Base-by-base conservation (phyloP, 2,888 invertebrate species). In the Digitonthophagus gazella region DNA sequence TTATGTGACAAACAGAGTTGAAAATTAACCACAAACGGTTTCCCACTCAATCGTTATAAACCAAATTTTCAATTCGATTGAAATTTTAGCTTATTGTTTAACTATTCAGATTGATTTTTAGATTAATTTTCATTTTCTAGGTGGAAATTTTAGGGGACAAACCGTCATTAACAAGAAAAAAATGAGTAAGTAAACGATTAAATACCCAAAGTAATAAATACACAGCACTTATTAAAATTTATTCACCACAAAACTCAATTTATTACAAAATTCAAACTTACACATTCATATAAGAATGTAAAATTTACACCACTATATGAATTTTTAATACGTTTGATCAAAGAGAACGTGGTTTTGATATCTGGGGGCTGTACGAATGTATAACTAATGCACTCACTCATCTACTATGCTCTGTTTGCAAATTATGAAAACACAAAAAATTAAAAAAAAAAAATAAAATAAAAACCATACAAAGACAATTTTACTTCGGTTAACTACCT, bases 131-230 rank as follows among this genome's bases (percentile, higher is more conserved):
- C 16, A 44, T 67, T 68, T 69, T 69, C 19, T 67, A 69, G 69
- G 69, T 67, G 69, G 69, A 69, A 67, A 58, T 28, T 65, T 65
- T 54, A 67, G 64, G 64, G 69, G 63, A 19, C 56, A 63, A 19
- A 57, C 69, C 11, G 28, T 64, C 6, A 64, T 69, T 58, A 65
- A 69, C 69, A 69, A 69, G 69, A 69, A 69, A 69, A 69, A 69
- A 57, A 69, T 67, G 56, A 69, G 69, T 69, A 69, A 69, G 69
- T 69, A 69, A 22, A 28, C 4, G n/a, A 19, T 14, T n/a, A 2
- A 65, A 16, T 55, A 19, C 57, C 14, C 18, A 61, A 61, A 15
- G 18, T 20, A 61, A 1, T 16, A 0, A 15, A 5, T 61, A n/a
- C 5, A 18, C n/a, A 1, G n/a, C 18, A 61, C 18, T 6, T 18